Conservation (phyloP, 1,140 invertebrate species). For the Mya arenaria region DNA sequence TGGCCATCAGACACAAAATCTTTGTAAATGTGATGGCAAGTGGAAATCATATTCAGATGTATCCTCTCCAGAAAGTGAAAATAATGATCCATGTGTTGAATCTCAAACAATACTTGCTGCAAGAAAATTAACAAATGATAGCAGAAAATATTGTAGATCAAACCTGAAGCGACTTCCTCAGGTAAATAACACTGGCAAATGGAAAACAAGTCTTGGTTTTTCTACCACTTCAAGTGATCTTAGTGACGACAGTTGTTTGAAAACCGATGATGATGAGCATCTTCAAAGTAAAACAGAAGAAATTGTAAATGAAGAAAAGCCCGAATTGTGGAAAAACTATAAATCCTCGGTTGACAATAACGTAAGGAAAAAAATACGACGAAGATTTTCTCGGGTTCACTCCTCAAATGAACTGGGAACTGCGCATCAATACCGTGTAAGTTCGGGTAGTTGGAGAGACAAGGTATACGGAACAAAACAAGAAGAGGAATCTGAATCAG, state of each 20-base stretch:
- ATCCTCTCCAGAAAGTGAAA: too few species aligned
- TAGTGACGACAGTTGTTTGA: background rate
- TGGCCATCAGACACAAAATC: too few species aligned
- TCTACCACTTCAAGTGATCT: background rate
- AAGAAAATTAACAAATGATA: background rate
- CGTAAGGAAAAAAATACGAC: background rate
- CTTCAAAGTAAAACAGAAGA: background rate
- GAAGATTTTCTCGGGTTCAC: background rate
- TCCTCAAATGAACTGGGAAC: background rate
- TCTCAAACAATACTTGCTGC: background rate
- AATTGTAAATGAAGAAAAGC: slow-evolving; percentile 23
- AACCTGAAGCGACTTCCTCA: background rate
- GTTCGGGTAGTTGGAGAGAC: background rate
- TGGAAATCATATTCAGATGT: background rate
- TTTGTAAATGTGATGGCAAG: background rate
- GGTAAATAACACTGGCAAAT: background rate
- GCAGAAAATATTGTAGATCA: background rate
- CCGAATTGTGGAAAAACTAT: slow-evolving; percentile 7
- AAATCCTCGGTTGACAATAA: too few species aligned
- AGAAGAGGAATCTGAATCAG: background rate
- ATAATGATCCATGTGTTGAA: too few species aligned
- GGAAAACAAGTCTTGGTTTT: background rate
- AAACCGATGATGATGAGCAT: background rate
- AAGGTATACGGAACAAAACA: background rate
- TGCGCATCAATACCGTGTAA: background rate